These are phyloP conservation scores for Chaitophorus viminalis DNA, from an alignment of 2,888 invertebrate genomes.

Conservation along the genomic window DNA sequence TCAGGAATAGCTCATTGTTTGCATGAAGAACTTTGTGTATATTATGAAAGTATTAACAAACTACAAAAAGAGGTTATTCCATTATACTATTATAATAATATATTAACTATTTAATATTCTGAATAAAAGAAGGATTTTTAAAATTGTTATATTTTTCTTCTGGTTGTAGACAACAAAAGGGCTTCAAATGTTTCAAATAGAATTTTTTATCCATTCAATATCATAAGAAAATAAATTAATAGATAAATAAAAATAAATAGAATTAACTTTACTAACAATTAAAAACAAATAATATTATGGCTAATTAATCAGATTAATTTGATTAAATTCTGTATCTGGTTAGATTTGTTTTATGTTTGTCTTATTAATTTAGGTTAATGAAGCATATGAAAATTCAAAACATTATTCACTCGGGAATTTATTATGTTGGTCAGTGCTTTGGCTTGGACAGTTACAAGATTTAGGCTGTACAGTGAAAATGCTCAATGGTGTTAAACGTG, in stretches of 20 bases:
- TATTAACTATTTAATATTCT: neutral
- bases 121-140: neutral
- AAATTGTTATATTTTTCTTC: too few relatives aligned
- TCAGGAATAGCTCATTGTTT: constrained; percentile 40
- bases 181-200: too few relatives aligned
- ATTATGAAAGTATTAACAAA: constrained; percentile 46
- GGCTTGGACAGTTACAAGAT: constrained; percentile 82
- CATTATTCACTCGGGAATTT: constrained; percentile 77
- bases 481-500: constrained; percentile 74
- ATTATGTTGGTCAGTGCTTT: constrained; percentile 85
- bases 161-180: too few relatives aligned
- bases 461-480: constrained; percentile 84
- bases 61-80: constrained; percentile 15
- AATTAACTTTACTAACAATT: neutral
- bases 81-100: neutral
- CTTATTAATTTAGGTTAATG: constrained; percentile 44
- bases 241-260: too few relatives aligned
- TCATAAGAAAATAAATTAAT: neutral
- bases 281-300: neutral
- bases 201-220: too few relatives aligned
- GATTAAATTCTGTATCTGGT: too few relatives aligned
- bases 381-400: constrained; percentile 54
- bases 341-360: neutral
- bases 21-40: constrained; percentile 26
- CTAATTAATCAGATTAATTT: too few relatives aligned